Evolutionary conservation across 2,888 invertebrate genomes (phyloP).

Genomic region (Mystacides longicornis): DNA sequence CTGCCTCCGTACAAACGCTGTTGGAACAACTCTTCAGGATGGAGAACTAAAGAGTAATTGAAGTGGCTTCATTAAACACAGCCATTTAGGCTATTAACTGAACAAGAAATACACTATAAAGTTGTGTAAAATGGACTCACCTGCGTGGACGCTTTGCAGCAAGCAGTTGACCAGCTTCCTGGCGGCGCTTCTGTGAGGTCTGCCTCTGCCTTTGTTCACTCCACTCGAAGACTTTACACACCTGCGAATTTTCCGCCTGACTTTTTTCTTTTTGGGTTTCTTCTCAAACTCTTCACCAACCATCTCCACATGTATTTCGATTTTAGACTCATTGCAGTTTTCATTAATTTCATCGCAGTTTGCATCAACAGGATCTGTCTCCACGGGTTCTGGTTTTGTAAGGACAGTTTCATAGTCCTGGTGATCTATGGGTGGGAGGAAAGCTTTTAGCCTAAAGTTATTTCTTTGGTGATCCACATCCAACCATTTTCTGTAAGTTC

Average conservation of each 20-base stretch:
- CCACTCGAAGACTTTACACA: constrained; percentile 26
- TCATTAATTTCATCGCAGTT: not conserved
- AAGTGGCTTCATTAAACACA: no score
- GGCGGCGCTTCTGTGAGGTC: constrained; percentile 32
- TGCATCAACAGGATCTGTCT: not conserved
- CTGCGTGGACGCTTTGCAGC: constrained; percentile 35
- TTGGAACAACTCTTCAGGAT: no score
- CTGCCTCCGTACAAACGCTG: no score
- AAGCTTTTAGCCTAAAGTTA: constrained; percentile 19
- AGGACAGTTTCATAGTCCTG: constrained; percentile 31
- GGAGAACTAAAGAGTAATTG: no score
- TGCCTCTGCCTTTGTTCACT: constrained; percentile 30
- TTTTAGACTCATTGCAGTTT: constrained; percentile 19
- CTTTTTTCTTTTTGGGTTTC: constrained; percentile 1
- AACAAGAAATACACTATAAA: not conserved
- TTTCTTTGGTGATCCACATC: constrained; percentile 11
- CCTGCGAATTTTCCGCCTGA: constrained; percentile 6
- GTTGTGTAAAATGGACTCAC: constrained; percentile 28
- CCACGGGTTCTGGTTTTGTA: constrained; percentile 26
- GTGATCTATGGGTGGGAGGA: constrained; percentile 38
- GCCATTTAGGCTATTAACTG: no score
- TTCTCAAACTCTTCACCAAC: not conserved
- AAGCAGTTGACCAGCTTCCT: constrained; percentile 36
- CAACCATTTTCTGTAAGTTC: constrained; percentile 10
- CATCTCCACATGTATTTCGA: constrained; percentile 6